Base-by-base conservation (phyloP, 2,888 invertebrate genomes). In the Neoaliturus tenellus region DNA sequence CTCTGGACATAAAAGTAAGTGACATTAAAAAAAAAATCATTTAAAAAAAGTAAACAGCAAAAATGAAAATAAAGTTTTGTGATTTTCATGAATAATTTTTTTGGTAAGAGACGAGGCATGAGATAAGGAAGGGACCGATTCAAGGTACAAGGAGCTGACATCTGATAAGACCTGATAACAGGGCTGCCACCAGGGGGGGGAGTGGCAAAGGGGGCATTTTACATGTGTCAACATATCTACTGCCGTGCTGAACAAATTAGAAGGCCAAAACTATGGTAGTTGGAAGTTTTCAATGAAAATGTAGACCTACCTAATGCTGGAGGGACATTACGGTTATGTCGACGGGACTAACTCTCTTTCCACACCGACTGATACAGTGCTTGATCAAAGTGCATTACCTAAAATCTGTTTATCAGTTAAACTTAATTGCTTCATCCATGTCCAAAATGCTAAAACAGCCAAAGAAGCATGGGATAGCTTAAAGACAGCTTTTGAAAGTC, bases 361-460 rank as follows among this genome's bases (percentile, higher is more conserved):
- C n/a, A 25, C 41, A 17, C 12, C 39, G 10, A 41, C 12, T 41
- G 73, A 73, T 31, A 73, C 14, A 14, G 35, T 73, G 10, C 20
- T 20, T 3, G 69, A 69, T 10, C 69, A 69, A 69, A 69, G 69
- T 69, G 28, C 69, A 69, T 31, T 73, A 73, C 31, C 28, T 17
- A 55, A 55, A 44, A 78, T 69, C 23, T 69, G 35, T n/a, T 28
- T 69, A 69, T 69, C 35, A 12, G 35, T 69, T 4, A 69, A 69
- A 28, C 28, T n/a, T 69, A 33, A 69, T 28, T 69, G 69, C 28
- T 69, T 69, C 20, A 69, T 69, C 28, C 69, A 69, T 69, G 69
- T 69, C 28, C 73, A 62, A 85, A 31, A 73, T 33, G 80, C 69
- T 44, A 31, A 80, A 80, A 14, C 55, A 67, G 25, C 71, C 33